These are phyloP conservation scores for Andrena bucephala DNA, from an alignment of 2,888 invertebrate species.

Conservation along the genomic window DNA sequence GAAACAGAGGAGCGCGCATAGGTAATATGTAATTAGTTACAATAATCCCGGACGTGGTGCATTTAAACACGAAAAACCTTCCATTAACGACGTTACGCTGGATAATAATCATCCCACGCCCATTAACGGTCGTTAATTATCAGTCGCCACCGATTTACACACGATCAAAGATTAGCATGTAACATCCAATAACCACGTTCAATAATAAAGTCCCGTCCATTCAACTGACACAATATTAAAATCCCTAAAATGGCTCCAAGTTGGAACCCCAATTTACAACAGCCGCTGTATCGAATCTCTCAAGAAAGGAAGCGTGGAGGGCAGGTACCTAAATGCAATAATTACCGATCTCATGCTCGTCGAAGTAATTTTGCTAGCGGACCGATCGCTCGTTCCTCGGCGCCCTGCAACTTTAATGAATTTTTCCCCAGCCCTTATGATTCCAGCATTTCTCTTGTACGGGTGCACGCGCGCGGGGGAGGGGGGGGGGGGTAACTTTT, in stretches of 20 bases:
- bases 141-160: background rate
- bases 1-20: background rate
- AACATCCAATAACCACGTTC: background rate
- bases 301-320: background rate
- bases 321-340: background rate
- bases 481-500: background rate
- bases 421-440: conserved; percentile 1
- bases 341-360: background rate
- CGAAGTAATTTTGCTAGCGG: background rate
- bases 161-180: background rate
- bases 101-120: background rate
- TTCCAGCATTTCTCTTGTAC: background rate
- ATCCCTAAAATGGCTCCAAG: background rate
- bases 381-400: background rate
- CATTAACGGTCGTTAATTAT: conserved; percentile 11
- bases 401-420: conserved; percentile 1
- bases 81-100: conserved; percentile 5
- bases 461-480: background rate
- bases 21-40: background rate
- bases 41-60: background rate
- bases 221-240: background rate
- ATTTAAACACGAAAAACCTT: conserved; percentile 6
- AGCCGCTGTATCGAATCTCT: background rate
- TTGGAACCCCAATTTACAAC: background rate
- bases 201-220: background rate